Percentiles rank a stretch among this genome's conserved stretches.
phyloP scores from a whole-genome alignment of 1,140 invertebrate genomes.

The Belonocnema kinseyi region DNA sequence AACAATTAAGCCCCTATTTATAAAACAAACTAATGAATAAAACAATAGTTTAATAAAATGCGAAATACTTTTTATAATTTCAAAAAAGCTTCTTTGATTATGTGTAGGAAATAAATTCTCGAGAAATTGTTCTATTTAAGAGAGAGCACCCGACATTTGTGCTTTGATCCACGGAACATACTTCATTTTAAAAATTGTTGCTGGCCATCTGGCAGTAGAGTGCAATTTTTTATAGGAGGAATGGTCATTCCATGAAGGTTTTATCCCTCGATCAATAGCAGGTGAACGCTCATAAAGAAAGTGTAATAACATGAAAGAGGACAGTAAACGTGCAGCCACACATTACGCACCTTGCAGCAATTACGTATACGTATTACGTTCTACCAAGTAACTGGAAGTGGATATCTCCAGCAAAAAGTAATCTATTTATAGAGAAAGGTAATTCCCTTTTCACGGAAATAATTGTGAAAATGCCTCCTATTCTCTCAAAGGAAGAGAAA shows the following conservation, averaged over 20 bases:
- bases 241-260: conserved; percentile 12
- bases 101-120: not conserved
- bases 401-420: not conserved
- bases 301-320: conserved; percentile 1
- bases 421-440: not conserved
- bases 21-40: too few species aligned
- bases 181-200: conserved; percentile 21
- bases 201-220: conserved; percentile 16
- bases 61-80: too few species aligned
- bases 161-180: not conserved
- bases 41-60: too few species aligned
- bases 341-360: not conserved
- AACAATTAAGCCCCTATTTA: too few species aligned
- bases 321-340: conserved; percentile 5
- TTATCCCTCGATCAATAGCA: conserved; percentile 3
- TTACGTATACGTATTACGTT: not conserved
- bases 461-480: not conserved
- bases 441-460: not conserved
- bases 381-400: not conserved
- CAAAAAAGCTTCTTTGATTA: too few species aligned
- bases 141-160: not conserved
- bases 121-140: not conserved
- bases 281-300: conserved; percentile 6
- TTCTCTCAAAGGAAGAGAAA: not conserved
- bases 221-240: not conserved